A percentile compares a stretch with the other conserved stretches of the same genome.
Conservation (phyloP, 2,797 vertebrate species). For the Morelia viridis region DNA sequence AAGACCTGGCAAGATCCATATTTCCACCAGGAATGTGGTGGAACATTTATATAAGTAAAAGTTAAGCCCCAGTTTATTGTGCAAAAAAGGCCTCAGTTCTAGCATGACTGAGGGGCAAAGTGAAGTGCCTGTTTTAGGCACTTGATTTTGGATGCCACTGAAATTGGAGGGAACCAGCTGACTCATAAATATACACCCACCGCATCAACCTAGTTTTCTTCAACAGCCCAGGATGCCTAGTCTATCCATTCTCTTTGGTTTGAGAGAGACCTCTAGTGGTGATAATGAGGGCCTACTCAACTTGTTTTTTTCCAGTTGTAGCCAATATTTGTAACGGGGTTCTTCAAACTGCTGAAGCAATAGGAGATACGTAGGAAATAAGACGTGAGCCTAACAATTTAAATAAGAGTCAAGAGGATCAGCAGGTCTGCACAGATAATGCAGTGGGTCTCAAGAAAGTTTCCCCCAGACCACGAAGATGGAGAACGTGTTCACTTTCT, state of each 20-base stretch:
- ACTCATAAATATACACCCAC: not conserved
- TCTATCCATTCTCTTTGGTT: not conserved
- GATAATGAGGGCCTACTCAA: not conserved
- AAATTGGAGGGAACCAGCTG: not conserved
- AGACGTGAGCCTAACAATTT: not conserved
- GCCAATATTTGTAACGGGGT: not conserved
- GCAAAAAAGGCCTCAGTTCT: not conserved
- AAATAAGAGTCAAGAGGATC: not conserved
- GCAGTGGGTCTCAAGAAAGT: not conserved
- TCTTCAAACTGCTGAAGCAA: not conserved
- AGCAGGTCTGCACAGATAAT: not conserved
- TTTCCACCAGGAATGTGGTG: not conserved
- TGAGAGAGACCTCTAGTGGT: slow-evolving; percentile 23
- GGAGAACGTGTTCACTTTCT: not conserved
- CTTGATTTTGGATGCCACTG: not conserved
- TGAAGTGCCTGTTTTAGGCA: not conserved
- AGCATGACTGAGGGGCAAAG: not conserved
- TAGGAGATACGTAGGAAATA: not conserved
- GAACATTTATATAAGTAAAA: not conserved
- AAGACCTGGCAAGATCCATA: not conserved
- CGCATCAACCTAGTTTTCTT: not conserved
- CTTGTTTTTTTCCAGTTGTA: not conserved
- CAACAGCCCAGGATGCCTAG: not conserved
- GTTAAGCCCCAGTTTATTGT: not conserved
- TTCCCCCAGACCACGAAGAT: too few relatives aligned